Evolutionary conservation across 2,113 vertebrate genomes (phyloP).

Genomic region (Nycticebus coucang): DNA sequence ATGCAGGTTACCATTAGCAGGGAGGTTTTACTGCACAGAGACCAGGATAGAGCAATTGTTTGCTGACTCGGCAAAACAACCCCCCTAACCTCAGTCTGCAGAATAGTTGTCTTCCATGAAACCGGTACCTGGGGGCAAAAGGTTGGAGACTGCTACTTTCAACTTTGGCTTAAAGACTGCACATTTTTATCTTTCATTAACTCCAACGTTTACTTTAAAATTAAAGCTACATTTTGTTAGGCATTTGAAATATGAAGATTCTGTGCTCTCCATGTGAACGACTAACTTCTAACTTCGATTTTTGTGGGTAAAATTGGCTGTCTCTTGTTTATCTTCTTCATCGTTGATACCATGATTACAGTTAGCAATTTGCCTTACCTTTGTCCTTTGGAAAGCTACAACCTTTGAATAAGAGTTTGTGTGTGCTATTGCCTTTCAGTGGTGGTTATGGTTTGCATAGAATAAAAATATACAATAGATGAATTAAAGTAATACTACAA

Average conservation of each 20-base stretch:
- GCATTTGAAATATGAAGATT: slow-evolving; percentile 27
- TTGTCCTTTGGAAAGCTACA: background rate
- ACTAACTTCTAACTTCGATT: background rate
- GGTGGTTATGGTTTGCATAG: background rate
- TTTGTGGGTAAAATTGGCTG: background rate
- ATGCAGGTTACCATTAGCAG: no score
- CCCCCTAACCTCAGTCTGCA: no score
- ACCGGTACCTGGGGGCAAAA: no score
- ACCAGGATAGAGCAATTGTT: no score
- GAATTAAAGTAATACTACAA: background rate
- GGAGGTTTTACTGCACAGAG: no score
- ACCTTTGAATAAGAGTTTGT: background rate
- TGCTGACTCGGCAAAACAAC: no score
- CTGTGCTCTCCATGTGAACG: background rate
- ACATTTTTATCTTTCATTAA: slow-evolving; percentile 44
- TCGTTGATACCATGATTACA: background rate
- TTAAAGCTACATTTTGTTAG: background rate
- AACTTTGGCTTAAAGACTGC: background rate
- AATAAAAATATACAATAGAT: background rate
- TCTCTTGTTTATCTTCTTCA: background rate
- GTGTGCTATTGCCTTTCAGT: background rate
- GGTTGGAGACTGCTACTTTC: background rate
- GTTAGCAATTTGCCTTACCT: background rate
- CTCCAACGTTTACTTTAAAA: slow-evolving; percentile 32
- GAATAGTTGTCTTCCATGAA: no score